Evolutionary conservation across 2,888 invertebrate species (phyloP).

Genomic region (Eupithecia subfuscata): DNA sequence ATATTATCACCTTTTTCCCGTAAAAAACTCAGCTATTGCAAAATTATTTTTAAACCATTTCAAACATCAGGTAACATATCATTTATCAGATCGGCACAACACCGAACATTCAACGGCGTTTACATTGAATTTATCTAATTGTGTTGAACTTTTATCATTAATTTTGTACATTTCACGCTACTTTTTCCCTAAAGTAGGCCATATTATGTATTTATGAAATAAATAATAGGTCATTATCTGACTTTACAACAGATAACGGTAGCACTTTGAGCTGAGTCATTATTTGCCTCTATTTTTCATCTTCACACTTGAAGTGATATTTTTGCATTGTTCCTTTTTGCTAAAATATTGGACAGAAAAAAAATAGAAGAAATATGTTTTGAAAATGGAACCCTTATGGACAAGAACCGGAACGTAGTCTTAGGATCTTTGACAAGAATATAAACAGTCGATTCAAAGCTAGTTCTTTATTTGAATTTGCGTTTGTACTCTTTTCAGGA

Average conservation of each 20-base stretch:
- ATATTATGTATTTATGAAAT: neutral
- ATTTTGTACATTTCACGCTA: conserved; percentile 48
- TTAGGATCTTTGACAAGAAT: neutral
- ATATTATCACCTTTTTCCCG: neutral
- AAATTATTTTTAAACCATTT: neutral
- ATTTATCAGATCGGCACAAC: conserved; percentile 65
- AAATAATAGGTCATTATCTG: neutral
- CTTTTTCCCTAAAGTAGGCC: conserved; percentile 29
- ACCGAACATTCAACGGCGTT: conserved; percentile 53
- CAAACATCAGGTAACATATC: conserved; percentile 43
- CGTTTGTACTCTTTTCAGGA: neutral
- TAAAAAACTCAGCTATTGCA: neutral
- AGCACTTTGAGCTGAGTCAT: neutral
- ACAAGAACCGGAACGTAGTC: too few species aligned
- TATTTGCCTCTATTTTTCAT: neutral
- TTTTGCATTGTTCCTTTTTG: neutral
- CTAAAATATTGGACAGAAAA: neutral
- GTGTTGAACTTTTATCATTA: conserved; percentile 51
- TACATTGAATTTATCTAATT: conserved; percentile 30
- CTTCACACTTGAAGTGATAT: neutral
- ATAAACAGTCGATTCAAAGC: neutral
- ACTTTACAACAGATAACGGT: neutral
- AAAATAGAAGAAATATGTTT: neutral
- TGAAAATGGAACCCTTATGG: neutral
- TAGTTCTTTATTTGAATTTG: neutral